Evolutionary conservation across 2,113 vertebrate species (phyloP), one percentile per base, ranked within the genome.

Genomic region (Pelecanoides urinatrix): DNA sequence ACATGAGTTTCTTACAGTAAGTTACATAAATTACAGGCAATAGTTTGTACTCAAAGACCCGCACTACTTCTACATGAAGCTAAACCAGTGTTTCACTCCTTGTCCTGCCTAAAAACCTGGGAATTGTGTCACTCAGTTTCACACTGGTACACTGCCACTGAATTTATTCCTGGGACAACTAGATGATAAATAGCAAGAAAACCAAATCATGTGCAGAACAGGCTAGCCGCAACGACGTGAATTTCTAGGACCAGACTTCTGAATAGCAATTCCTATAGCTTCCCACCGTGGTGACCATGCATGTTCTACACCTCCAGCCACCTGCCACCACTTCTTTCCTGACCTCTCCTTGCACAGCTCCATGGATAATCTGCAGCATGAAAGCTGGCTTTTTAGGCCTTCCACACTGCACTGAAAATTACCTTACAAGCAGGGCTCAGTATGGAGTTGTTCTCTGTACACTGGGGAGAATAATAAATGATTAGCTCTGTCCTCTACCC

Each of bases 221-320:
- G 23, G 8, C 23, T 17, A n/a, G 27, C 4, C 6, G 5, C 1
- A 21, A 34, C 0, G 2, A 78, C 0, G 1, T 38, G 55, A 62
- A 22, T 76, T 81, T 76, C 66, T 62, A 50, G 49, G 40, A 36
- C n/a, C 66, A 72, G 44, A 45, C 21, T 93, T 75, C 71, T 32
- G 22, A 85, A 44, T 2, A 90, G 62, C 30, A 76, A 1, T 10
- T 86, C 58, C 49, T 56, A 15, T 17, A 79, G 21, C 38, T 92
- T 77, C 65, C 68, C 20, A 12, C 11, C 34, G 11, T 11, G 9
- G 40, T 68, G 47, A 61, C 27, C 17, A 10, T 7, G 20, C 7
- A 49, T 4, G 1, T 25, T 55, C n/a, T 72, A 63, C 4, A 71
- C 3, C 23, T 75, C n/a, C 49, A 77, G 36, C 7, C 73, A 81